Evolutionary conservation across 2,888 invertebrate genomes (phyloP), one percentile per base, ranked within the genome.

Genomic region (Argynnis bischoffii): DNA sequence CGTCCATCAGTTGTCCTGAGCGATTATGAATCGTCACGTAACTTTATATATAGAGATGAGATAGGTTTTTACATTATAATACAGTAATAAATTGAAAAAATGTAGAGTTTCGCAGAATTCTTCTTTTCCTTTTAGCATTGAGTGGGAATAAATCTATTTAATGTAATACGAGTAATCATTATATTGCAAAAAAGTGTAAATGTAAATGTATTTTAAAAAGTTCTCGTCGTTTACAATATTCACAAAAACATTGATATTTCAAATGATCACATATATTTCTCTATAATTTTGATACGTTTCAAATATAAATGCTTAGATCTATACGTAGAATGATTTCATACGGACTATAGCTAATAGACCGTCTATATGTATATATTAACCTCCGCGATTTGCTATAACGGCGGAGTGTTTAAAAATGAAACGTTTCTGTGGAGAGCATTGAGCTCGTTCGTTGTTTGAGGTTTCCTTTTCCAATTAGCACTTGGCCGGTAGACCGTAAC

Each of bases 381-480:
- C 68, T 63, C 55, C 59, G 68, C 81, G 84, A 87, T 89, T 81
- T 82, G 82, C 79, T 82, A 87, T 90, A 92, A 91, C 91, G 91
- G 91, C 89, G 81, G 79, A 76, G 83, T 87, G 85, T 90, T 92
- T 89, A 90, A 92, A 91, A 91, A 91, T 91, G 91, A 91, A 92
- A 88, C 91, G 88, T 91, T 90, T 90, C 89, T 90, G 90, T 90
- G 84, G 88, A 89, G 92, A 91, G 91, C 91, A 88, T 90, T 91
- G 92, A 90, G 92, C 90, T 84, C 83, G 85, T 85, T 86, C 87
- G 90, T 90, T 92, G 93, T 93, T 92, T 85, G 88, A 91, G 82
- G 93, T 93, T 93, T 91, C 90, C 93, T 90, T 92, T 93, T 83
- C 86, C 92, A 93, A 93, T 93, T 93, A 93, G 88, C 93, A 92